A percentile compares a stretch with the other conserved stretches of the same genome.
phyloP scores from a whole-genome alignment of 2,797 vertebrate species.

The Neosilurus hyrtlii region DNA sequence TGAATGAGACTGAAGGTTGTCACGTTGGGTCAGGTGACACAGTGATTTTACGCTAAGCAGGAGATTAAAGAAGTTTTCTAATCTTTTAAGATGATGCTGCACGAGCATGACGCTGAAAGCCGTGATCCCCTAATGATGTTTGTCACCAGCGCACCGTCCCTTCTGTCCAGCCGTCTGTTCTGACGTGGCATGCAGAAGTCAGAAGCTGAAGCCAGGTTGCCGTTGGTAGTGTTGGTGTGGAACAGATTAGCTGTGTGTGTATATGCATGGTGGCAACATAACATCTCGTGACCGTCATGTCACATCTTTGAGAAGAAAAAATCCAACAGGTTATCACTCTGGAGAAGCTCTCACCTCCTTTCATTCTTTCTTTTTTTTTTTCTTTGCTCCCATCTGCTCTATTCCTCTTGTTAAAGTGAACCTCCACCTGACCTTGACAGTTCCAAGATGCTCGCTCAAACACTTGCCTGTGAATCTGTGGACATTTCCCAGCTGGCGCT shows the following conservation, averaged over 20 bases:
- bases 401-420: not conserved
- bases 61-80: constrained; percentile 60
- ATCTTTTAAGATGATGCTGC: constrained; percentile 66
- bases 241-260: not conserved
- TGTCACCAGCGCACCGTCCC: constrained; percentile 17
- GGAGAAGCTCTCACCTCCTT: not conserved
- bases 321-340: not conserved
- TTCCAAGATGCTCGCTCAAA: constrained; percentile 23
- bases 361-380: not conserved
- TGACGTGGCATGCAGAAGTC: too few species aligned
- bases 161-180: constrained; percentile 27
- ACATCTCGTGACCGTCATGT: not conserved
- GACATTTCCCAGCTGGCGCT: constrained; percentile 41
- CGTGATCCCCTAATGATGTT: constrained; percentile 41
- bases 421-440: constrained; percentile 44
- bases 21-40: constrained; percentile 28
- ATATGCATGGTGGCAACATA: too few species aligned
- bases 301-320: not conserved
- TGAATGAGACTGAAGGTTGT: not conserved
- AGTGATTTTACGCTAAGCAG: constrained; percentile 62
- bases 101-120: constrained; percentile 52
- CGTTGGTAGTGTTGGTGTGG: not conserved
- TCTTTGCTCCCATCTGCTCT: not conserved
- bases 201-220: not conserved
- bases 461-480: constrained; percentile 37